Evolutionary conservation across 1,140 invertebrate species (phyloP).

Genomic region (Bombus impatiens): DNA sequence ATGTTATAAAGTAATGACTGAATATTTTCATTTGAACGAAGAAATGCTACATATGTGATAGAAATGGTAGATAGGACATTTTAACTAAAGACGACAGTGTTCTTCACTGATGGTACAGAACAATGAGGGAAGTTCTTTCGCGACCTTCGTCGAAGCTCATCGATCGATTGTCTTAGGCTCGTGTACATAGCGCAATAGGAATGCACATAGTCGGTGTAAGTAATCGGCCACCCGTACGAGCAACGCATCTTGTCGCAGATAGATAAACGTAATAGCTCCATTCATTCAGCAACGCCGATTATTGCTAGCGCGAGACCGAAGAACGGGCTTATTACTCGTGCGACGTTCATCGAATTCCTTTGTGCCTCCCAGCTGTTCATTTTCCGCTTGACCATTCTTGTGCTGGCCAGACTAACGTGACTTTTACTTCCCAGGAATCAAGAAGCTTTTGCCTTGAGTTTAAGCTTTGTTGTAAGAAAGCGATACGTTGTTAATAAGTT

Average conservation of each 20-base stretch:
- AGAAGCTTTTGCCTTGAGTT: neutral
- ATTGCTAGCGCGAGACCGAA: constrained; percentile 17
- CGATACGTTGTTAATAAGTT: neutral
- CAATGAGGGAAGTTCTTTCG: neutral
- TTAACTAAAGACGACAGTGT: neutral
- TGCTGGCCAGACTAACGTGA: neutral
- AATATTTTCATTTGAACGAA: too few relatives aligned
- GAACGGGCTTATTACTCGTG: constrained; percentile 23
- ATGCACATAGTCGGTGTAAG: constrained; percentile 8
- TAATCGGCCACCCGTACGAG: constrained; percentile 31
- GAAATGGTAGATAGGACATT: too few relatives aligned
- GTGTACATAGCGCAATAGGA: neutral
- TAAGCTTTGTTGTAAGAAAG: neutral
- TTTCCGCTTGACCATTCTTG: constrained; percentile 1
- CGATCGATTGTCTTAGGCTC: neutral
- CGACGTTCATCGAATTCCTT: constrained; percentile 41
- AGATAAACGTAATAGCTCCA: constrained; percentile 48
- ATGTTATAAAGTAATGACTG: too few relatives aligned
- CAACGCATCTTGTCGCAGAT: constrained; percentile 27
- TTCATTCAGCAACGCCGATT: constrained; percentile 36
- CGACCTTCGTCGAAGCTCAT: too few relatives aligned
- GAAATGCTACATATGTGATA: too few relatives aligned
- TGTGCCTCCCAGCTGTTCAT: constrained; percentile 10
- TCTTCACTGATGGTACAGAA: neutral
- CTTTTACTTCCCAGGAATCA: neutral